Evolutionary conservation across 2,113 vertebrate genomes (phyloP), one percentile per base, ranked within the genome.

Genomic region (Chitala chitala): DNA sequence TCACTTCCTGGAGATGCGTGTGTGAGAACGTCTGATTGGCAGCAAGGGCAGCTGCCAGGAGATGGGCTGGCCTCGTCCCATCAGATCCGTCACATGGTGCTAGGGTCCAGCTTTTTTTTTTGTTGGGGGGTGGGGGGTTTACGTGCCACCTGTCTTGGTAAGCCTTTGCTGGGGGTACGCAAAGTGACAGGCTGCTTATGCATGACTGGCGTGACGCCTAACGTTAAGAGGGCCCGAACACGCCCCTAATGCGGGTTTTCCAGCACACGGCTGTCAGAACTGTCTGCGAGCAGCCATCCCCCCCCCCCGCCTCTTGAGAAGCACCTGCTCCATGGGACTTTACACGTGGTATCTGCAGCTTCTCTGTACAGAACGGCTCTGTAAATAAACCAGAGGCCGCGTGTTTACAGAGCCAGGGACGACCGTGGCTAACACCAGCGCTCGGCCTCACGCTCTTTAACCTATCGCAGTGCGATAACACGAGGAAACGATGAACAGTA

Each of bases 1-100:
- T 85, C 24, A n/a, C 72, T 80, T 80, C 74, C 31, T 44, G 4
- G 8, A 9, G 63, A 74, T 73, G 76, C n/a, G n/a, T 75, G 81
- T 17, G 55, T 72, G 61, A 58, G 87, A 85, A 85, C 87, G 83
- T 77, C 76, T 5, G 53, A 71, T 42, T 89, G 90, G 91, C 86
- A 83, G 87, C 87, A 70, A 92, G 84, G 88, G 80, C 84, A 88
- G 85, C 82, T 92, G 91, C 90, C 91, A 92, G 89, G 84, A 80
- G 81, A 77, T 88, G 87, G 81, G 90, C 17, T 84, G 75, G 83
- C 0, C 5, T 65, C 83, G 88, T 92, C 89, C 89, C 80, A 81
- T 93, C 86, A 76, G 79, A 90, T 93, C 64, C 91, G 90, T 92
- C 92, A 92, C 78, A 78, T 79, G 44, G 84, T 78, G 31, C 82